Base-by-base conservation (phyloP, 2,888 invertebrate species). In the Vannuccia rotundouncinata region DNA sequence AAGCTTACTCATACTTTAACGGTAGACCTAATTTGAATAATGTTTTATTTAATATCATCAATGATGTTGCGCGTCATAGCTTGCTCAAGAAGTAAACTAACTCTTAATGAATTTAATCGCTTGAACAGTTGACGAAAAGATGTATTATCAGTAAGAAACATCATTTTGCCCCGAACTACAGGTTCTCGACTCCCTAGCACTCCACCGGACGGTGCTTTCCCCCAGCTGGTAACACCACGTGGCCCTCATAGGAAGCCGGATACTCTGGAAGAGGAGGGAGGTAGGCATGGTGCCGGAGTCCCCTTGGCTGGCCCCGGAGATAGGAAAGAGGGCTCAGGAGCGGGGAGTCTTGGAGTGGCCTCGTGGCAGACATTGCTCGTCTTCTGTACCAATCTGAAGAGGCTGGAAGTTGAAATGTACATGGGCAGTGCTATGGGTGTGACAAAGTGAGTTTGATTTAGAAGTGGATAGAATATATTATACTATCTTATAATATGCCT, bases 401-500 rank as follows among this genome's bases (percentile, higher is more conserved):
- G 59, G 28, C 27, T 80, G n/a, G 59, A 80, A 2, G 31, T 80
- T 30, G 78, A 80, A 79, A 79, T 80, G 78, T 80, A 31, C 27
- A 80, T 80, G 78, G 80, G 80, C 29, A 79, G 78, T 80, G 80
- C 80, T 29, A 60, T 80, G 78, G 80, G 80, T 29, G 30, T 79
- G 1, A 80, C 80, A 10, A 80, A 80, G 30, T 80, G 27, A 29
- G 77, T 45, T 13, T n/a, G n/a, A n/a, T n/a, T n/a, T n/a, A n/a
- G 17, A 59, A 13, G 17, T 59, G n/a, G n/a, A n/a, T n/a, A n/a
- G n/a, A n/a, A n/a, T n/a, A n/a, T n/a, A n/a, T n/a, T n/a, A n/a
- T n/a, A n/a, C n/a, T n/a, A n/a, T n/a, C n/a, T n/a, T n/a, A n/a
- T n/a, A n/a, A n/a, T n/a, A n/a, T n/a, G n/a, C n/a, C n/a, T 17